phyloP scores from a whole-genome alignment of 2,888 invertebrate genomes.

The Heliconius charithonia region DNA sequence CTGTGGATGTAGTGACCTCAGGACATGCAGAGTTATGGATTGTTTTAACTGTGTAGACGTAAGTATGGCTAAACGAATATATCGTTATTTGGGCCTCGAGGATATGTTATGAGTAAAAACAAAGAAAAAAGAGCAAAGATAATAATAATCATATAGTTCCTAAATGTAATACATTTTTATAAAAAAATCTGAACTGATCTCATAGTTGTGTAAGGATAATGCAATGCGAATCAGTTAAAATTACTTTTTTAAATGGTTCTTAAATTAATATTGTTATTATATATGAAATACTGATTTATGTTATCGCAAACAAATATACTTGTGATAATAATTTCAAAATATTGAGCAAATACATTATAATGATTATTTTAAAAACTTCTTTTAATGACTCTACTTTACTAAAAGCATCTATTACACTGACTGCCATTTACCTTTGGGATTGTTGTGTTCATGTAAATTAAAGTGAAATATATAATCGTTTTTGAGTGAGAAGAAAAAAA shows the following conservation, averaged over 20 bases:
- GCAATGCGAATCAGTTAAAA: constrained; percentile 17
- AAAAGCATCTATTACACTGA: background rate
- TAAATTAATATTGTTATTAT: background rate
- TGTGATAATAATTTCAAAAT: background rate
- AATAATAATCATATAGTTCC: background rate
- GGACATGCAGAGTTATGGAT: constrained; percentile 39
- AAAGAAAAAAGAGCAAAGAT: background rate
- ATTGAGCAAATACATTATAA: background rate
- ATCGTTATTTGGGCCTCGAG: constrained; percentile 16
- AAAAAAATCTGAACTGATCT: constrained; percentile 1
- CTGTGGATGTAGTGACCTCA: constrained; percentile 29
- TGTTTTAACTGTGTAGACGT: constrained; percentile 34
- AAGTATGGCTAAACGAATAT: constrained; percentile 42
- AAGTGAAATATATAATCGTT: background rate
- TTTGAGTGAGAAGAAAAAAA: background rate
- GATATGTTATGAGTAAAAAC: background rate
- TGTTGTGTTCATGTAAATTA: background rate
- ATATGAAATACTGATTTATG: background rate
- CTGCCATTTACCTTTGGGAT: background rate
- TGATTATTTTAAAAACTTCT: background rate
- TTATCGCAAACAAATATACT: background rate
- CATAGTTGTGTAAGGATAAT: background rate
- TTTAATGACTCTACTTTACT: background rate
- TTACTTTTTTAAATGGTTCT: background rate
- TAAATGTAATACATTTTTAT: too few species aligned